Evolutionary conservation across 2,888 invertebrate species (phyloP).

Genomic region (Apeira syringaria): DNA sequence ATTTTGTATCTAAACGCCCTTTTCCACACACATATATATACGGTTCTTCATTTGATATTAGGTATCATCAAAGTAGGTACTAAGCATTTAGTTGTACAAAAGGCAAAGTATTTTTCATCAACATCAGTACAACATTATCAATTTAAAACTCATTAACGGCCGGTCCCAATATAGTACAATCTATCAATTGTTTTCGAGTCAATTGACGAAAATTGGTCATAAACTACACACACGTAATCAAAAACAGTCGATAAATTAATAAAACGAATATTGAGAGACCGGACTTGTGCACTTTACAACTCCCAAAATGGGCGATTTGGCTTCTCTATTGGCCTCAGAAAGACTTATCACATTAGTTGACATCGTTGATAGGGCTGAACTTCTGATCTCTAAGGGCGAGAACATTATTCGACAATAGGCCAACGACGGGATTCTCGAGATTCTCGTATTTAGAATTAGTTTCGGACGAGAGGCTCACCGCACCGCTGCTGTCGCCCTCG

Average conservation of each 20-base stretch:
- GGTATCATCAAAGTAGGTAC: too few species aligned
- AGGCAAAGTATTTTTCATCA: not conserved
- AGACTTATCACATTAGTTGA: slow-evolving; percentile 33
- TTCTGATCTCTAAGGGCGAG: slow-evolving; percentile 62
- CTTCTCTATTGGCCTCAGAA: slow-evolving; percentile 58
- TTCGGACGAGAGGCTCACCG: slow-evolving; percentile 74
- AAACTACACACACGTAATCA: too few species aligned
- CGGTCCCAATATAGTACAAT: too few species aligned
- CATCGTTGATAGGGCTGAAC: slow-evolving; percentile 65
- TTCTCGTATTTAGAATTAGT: slow-evolving; percentile 77
- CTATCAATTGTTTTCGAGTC: too few species aligned
- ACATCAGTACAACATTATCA: slow-evolving; percentile 11
- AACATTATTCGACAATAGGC: slow-evolving; percentile 64
- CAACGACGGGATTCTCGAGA: slow-evolving; percentile 77
- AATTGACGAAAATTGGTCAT: too few species aligned
- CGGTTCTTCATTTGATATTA: too few species aligned
- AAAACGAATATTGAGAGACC: too few species aligned
- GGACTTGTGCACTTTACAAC: too few species aligned
- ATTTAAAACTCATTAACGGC: slow-evolving; percentile 18
- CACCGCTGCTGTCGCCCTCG: slow-evolving; percentile 75
- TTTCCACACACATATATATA: too few species aligned
- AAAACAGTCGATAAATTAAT: too few species aligned
- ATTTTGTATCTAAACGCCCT: too few species aligned
- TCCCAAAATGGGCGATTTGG: slow-evolving; percentile 51
- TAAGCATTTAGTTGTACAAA: too few species aligned